phyloP scores from a whole-genome alignment of 2,888 invertebrate genomes.

The Saturnia japonica region DNA sequence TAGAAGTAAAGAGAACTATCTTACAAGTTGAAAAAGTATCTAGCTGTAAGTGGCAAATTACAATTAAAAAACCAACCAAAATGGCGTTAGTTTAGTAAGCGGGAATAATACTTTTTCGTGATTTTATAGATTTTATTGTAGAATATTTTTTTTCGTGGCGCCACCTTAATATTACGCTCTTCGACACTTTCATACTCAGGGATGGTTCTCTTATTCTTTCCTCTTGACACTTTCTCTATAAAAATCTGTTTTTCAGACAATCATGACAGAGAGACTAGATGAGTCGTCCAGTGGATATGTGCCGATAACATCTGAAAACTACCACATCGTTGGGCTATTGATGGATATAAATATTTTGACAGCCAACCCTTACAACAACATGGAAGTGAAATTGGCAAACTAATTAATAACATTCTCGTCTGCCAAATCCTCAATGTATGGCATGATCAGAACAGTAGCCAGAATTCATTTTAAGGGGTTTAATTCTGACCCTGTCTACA shows the following conservation, averaged over 20 bases:
- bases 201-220: no score
- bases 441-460: background rate
- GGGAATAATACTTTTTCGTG: no score
- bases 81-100: no score
- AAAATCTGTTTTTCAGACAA: conserved; percentile 54
- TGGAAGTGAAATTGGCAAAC: conserved; percentile 62
- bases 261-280: conserved; percentile 54
- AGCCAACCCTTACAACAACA: conserved; percentile 63
- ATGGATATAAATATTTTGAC: conserved; percentile 62
- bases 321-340: conserved; percentile 49
- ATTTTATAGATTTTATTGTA: no score
- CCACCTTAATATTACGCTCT: no score
- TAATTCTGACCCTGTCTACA: background rate
- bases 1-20: no score
- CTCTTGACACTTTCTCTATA: no score
- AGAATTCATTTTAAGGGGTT: background rate
- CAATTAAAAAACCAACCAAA: no score
- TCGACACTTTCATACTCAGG: no score
- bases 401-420: conserved; percentile 28
- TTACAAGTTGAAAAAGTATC: no score
- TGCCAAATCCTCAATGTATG: background rate
- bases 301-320: conserved; percentile 54
- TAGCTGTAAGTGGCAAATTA: no score
- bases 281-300: conserved; percentile 57
- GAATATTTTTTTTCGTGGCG: no score